Conservation (phyloP, 2,888 invertebrate genomes). For the Drosophila meridiana region DNA sequence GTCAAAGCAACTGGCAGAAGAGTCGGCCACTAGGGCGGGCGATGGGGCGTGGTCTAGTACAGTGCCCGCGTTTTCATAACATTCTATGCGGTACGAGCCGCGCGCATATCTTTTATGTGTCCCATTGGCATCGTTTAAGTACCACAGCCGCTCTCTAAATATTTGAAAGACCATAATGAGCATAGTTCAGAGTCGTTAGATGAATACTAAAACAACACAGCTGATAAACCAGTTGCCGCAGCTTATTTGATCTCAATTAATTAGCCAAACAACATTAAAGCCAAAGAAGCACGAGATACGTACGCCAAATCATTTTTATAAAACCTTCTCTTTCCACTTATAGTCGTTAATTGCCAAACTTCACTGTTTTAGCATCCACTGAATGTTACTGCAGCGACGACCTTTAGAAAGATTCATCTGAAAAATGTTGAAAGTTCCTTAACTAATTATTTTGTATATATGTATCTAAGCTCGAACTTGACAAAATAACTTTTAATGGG, state of each 20-base stretch:
- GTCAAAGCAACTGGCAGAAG: slow-evolving; percentile 8
- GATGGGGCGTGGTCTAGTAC: neutral
- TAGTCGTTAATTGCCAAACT: slow-evolving; percentile 1
- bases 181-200: slow-evolving; percentile 49
- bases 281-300: neutral
- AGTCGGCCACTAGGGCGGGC: neutral
- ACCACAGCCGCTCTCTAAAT: slow-evolving; percentile 52
- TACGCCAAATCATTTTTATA: slow-evolving; percentile 2
- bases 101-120: slow-evolving; percentile 64
- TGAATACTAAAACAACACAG: slow-evolving; percentile 49
- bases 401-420: neutral
- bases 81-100: slow-evolving; percentile 30
- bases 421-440: slow-evolving; percentile 12
- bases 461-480: slow-evolving; percentile 10
- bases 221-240: slow-evolving; percentile 54
- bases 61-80: slow-evolving; percentile 7
- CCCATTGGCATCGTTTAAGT: slow-evolving; percentile 65
- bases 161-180: slow-evolving; percentile 73
- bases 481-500: slow-evolving; percentile 20
- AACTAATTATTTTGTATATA: slow-evolving; percentile 11
- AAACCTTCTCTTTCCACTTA: slow-evolving; percentile 5
- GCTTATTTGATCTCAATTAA: slow-evolving; percentile 54
- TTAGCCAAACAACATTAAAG: slow-evolving; percentile 19
- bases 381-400: neutral
- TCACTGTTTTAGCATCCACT: slow-evolving; percentile 1